Base-by-base conservation (phyloP, 2,888 invertebrate genomes). In the Oscheius sp. region DNA sequence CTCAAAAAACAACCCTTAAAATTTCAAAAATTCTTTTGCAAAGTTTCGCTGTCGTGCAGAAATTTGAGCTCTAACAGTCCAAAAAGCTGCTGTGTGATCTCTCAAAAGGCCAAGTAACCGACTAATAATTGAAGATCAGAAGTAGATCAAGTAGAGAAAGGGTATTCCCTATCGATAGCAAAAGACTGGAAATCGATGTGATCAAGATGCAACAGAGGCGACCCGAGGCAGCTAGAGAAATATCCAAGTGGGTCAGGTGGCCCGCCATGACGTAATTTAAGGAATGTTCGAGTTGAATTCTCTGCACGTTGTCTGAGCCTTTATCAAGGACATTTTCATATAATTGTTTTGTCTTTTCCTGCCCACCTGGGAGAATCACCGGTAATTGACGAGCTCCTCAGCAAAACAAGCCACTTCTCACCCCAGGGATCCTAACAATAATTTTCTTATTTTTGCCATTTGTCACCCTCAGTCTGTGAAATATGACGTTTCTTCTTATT, bases 171-270 rank as follows among this genome's bases (percentile, higher is more conserved):
- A 29, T 2, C 12, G 29, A 58, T 25, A n/a, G 9, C 1, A 29
- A 58, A 2, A 6, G 25, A 29, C 13, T 0, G n/a, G 6, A 13
- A 29, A 58, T 29, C 29, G 58, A 55, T 23, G 55, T 23, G 29
- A 58, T 29, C 29, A 58, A 58, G 58, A 9, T 35, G 35, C 35
- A 35, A 35, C 35, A 35, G 35, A 9, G 35, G 35, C 7, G 27
- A 27, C 25, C 58, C 12, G 27, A 27, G 58, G 58, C 16, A 58
- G 29, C 7, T 1, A 58, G 27, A 58, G 16, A 27, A 29, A 23
- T 25, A n/a, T 25, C n/a, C n/a, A 27, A 27, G 2, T 58, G 58
- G 58, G 58, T 58, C 58, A 58, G 58, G 58, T 58, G 58, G 58
- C 29, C 58, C 16, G 16, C 29, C 27, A 29, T 58, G 58, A 58